Evolutionary conservation across 2,797 vertebrate genomes (phyloP).

Genomic region (Molossus molossus): DNA sequence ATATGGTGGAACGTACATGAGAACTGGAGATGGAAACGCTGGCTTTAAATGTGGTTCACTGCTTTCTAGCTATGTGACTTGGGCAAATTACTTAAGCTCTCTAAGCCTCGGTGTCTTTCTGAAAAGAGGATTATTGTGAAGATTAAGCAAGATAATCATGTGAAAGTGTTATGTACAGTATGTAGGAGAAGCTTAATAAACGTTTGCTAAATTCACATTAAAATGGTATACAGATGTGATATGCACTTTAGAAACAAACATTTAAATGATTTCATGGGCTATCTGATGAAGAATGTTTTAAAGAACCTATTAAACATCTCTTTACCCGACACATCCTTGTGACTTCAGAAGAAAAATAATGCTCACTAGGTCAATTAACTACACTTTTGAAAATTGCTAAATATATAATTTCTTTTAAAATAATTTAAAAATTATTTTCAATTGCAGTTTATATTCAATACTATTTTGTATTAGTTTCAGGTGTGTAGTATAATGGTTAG

Average conservation of each 20-base stretch:
- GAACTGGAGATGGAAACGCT: not conserved
- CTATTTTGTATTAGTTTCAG: not conserved
- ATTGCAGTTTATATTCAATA: too few relatives aligned
- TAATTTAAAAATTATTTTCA: too few relatives aligned
- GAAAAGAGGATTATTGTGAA: not conserved
- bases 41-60: not conserved
- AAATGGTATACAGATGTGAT: not conserved
- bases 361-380: constrained; percentile 62
- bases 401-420: not conserved
- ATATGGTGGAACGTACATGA: not conserved
- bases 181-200: not conserved
- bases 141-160: not conserved
- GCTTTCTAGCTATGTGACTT: not conserved
- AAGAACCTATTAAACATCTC: constrained; percentile 61
- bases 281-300: constrained; percentile 45
- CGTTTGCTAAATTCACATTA: constrained; percentile 25
- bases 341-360: constrained; percentile 55
- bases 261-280: constrained; percentile 27
- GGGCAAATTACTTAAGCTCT: not conserved
- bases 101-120: not conserved
- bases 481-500: not conserved
- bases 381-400: constrained; percentile 26
- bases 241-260: constrained; percentile 50
- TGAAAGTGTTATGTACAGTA: not conserved
- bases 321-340: constrained; percentile 63